These are phyloP conservation scores for Anoncus sp. DNA, from an alignment of 2,888 invertebrate species.

Conservation along the genomic window DNA sequence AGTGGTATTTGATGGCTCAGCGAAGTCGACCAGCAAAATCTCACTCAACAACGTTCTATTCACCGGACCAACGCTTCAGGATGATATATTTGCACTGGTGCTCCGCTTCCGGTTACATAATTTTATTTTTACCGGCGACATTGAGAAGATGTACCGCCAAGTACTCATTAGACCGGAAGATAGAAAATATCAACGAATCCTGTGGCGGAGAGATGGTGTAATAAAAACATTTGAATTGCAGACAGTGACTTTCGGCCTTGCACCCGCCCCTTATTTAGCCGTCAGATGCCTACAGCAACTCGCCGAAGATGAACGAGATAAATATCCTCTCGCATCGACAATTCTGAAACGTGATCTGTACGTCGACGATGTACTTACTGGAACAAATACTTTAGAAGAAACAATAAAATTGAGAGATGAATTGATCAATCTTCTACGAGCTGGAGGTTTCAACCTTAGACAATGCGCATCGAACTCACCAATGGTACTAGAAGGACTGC, in stretches of 20 bases:
- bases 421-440: constrained; percentile 26
- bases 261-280: neutral
- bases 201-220: neutral
- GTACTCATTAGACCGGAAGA: neutral
- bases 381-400: constrained; percentile 37
- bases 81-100: neutral
- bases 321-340: constrained; percentile 32
- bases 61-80: neutral
- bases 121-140: neutral
- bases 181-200: constrained; percentile 2
- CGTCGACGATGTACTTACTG: constrained; percentile 61
- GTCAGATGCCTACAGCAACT: neutral
- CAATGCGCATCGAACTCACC: constrained; percentile 67
- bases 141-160: constrained; percentile 18
- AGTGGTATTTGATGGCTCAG: constrained; percentile 14
- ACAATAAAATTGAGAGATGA: constrained; percentile 46
- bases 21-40: neutral
- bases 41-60: neutral
- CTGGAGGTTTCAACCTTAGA: constrained; percentile 51
- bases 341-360: constrained; percentile 55
- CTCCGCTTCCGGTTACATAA: neutral
- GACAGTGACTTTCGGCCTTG: neutral
- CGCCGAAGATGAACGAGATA: constrained; percentile 1
- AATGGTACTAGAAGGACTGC: constrained; percentile 1
- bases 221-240: neutral